Conservation (phyloP, 2,888 invertebrate genomes). For the Teinopalpus imperialis region DNA sequence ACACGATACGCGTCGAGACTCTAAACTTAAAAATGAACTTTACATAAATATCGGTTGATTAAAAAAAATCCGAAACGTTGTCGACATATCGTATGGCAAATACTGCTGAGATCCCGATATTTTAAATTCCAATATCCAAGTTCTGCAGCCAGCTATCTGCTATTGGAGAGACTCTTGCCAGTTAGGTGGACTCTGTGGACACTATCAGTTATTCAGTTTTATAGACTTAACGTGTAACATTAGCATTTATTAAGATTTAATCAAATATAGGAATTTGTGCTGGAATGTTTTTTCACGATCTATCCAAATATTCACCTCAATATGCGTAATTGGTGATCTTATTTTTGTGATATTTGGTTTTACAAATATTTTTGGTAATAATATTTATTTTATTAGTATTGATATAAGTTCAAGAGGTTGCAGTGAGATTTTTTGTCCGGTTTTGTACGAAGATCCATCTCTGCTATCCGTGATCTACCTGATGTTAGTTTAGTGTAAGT, state of each 20-base stretch:
- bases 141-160: too few relatives aligned
- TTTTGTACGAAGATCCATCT: neutral
- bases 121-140: too few relatives aligned
- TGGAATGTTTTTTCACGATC: neutral
- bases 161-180: too few relatives aligned
- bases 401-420: neutral
- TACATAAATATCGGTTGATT: conserved; percentile 27
- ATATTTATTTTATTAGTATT: conserved; percentile 18
- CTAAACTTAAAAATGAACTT: conserved; percentile 19
- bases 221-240: neutral
- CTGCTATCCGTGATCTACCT: conserved; percentile 20
- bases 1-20: conserved; percentile 32
- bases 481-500: conserved; percentile 13
- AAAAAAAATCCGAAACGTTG: too few relatives aligned
- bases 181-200: too few relatives aligned
- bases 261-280: conserved; percentile 1
- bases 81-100: too few relatives aligned
- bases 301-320: conserved; percentile 2
- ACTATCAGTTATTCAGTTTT: too few relatives aligned
- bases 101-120: too few relatives aligned
- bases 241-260: conserved; percentile 13
- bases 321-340: neutral
- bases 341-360: conserved; percentile 17
- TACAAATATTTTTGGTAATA: conserved; percentile 17
- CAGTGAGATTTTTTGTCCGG: neutral